Evolutionary conservation across 2,888 invertebrate species (phyloP).

Genomic region (Leucophora obtusa): DNA sequence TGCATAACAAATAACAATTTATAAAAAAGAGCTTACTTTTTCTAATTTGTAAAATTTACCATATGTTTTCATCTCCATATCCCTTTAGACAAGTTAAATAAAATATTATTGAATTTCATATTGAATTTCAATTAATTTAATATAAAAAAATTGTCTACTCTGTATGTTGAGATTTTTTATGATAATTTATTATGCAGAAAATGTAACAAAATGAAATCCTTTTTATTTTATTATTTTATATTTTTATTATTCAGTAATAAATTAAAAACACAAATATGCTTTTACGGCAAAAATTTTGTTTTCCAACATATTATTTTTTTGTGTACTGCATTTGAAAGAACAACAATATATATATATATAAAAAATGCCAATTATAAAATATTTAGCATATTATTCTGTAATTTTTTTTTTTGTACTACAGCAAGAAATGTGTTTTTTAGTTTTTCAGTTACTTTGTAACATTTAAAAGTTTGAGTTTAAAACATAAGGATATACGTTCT

Average conservation of each 20-base stretch:
- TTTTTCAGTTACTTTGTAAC: not conserved
- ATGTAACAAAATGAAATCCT: slow-evolving; percentile 17
- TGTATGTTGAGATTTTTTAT: slow-evolving; percentile 11
- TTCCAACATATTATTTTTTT: slow-evolving; percentile 11
- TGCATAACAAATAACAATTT: not conserved
- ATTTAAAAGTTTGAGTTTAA: too few relatives aligned
- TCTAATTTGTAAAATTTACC: not conserved
- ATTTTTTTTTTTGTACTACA: not conserved
- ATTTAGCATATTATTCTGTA: slow-evolving; percentile 34
- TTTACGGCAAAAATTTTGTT: slow-evolving; percentile 37
- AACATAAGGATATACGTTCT: too few relatives aligned
- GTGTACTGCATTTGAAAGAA: not conserved
- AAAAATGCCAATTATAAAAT: slow-evolving; percentile 53
- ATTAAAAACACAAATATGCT: slow-evolving; percentile 54
- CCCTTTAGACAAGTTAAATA: not conserved
- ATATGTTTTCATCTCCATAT: not conserved
- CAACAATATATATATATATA: not conserved
- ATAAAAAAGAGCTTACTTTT: not conserved
- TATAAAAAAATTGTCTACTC: not conserved
- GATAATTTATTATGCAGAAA: slow-evolving; percentile 46
- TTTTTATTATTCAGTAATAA: slow-evolving; percentile 40
- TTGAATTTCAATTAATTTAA: not conserved
- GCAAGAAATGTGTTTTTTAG: not conserved
- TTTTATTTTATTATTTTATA: slow-evolving; percentile 15
- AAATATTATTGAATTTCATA: not conserved